These are phyloP conservation scores for Oryzias dopingdopingensis DNA, from an alignment of 2,797 vertebrate species.

Conservation along the genomic window DNA sequence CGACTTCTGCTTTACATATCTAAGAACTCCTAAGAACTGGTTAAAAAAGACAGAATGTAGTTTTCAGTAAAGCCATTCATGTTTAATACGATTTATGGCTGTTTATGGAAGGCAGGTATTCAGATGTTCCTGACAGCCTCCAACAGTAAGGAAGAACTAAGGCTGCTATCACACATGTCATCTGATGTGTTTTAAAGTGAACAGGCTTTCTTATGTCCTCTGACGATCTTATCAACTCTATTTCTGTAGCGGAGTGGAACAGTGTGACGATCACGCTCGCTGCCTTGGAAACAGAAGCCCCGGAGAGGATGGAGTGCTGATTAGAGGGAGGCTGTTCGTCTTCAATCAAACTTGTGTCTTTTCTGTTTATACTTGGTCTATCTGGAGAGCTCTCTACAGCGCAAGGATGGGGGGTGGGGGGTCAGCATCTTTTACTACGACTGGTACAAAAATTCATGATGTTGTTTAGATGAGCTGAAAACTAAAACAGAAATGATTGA, in stretches of 20 bases:
- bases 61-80: too few relatives aligned
- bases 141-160: conserved; percentile 1
- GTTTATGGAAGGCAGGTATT: not conserved
- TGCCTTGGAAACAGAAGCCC: conserved; percentile 57
- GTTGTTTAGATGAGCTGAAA: not conserved
- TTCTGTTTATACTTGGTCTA: conserved; percentile 25
- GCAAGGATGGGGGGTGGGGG: not conserved
- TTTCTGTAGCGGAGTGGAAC: conserved; percentile 18
- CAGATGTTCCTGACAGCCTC: conserved; percentile 11
- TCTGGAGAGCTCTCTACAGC: conserved; percentile 15
- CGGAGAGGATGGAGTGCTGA: conserved; percentile 40
- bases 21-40: too few relatives aligned
- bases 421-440: conserved; percentile 12
- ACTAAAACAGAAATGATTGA: not conserved
- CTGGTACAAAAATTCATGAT: not conserved
- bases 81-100: too few relatives aligned
- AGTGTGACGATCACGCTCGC: conserved; percentile 25
- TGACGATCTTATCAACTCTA: conserved; percentile 29
- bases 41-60: too few relatives aligned
- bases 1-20: too few relatives aligned
- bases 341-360: conserved; percentile 26
- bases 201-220: not conserved
- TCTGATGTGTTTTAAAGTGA: not conserved
- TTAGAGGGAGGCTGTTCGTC: conserved; percentile 32
- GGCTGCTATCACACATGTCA: not conserved